These are phyloP conservation scores for Caenorhabditis wallacei DNA, from an alignment of 2,888 invertebrate species.

Conservation along the genomic window DNA sequence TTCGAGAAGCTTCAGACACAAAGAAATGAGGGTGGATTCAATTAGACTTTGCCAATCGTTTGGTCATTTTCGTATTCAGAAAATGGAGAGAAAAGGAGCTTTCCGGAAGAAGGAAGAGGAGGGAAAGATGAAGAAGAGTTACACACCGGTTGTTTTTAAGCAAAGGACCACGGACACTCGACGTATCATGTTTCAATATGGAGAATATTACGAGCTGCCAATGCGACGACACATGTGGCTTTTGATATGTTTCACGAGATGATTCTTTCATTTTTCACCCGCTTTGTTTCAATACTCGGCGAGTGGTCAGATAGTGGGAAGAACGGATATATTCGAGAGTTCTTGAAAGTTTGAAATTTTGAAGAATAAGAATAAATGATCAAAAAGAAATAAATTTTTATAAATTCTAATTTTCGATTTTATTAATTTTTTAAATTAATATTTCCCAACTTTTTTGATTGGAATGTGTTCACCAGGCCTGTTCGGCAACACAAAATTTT, in stretches of 20 bases:
- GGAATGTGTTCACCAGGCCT: no score
- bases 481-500: no score
- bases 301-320: slow-evolving; percentile 16
- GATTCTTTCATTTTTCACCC: slow-evolving; percentile 21
- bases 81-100: slow-evolving; percentile 35
- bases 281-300: slow-evolving; percentile 5
- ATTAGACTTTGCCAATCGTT: slow-evolving; percentile 39
- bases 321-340: not conserved
- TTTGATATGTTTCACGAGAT: slow-evolving; percentile 15
- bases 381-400: no score
- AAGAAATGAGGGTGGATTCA: slow-evolving; percentile 34
- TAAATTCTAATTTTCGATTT: no score
- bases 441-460: no score
- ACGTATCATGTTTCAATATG: slow-evolving; percentile 64
- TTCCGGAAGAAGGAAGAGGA: slow-evolving; percentile 20
- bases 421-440: no score
- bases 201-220: slow-evolving; percentile 58
- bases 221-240: slow-evolving; percentile 58
- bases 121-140: slow-evolving; percentile 36
- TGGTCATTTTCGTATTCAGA: slow-evolving; percentile 23
- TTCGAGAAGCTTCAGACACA: slow-evolving; percentile 46
- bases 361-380: no score
- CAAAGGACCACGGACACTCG: slow-evolving; percentile 37
- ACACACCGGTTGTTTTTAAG: slow-evolving; percentile 56
- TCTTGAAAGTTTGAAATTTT: not conserved